Base-by-base conservation (phyloP, 2,888 invertebrate genomes). In the Clistopyga incitator region DNA sequence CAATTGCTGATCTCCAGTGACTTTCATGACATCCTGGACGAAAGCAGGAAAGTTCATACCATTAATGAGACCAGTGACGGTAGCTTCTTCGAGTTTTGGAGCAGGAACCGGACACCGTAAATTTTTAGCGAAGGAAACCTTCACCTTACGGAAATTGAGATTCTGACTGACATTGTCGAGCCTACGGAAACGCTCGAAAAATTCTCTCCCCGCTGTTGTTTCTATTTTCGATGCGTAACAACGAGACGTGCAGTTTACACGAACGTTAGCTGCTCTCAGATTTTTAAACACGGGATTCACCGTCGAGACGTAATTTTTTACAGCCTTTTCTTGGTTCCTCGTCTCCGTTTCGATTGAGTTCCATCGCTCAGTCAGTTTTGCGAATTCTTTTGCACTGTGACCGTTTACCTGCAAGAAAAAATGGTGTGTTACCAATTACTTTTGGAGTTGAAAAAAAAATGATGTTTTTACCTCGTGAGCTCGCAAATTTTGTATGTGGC, bases 41-140 rank as follows among this genome's bases (percentile, higher is more conserved):
- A 95, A 88, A 11, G 93, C 89, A 0, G 90, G 85, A 86, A 95
- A 92, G 75, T 92, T 91, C 3, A 94, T 88, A 11, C 93, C 92
- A 88, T 95, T 95, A 0, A 95, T 88, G 13, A 90, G 91, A n/a
- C 94, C 94, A 2, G 89, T 89, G 15, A 95, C 89, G 15, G 90
- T 87, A 13, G 95, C 86, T 34, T 94, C 90, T 77, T 94, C 90
- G 2, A 94, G 92, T 23, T 87, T 90, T 6, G 95, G 78, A 47
- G 84, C 88, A 15, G 89, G 87, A 18, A 86, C 50, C 1, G 92
- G 92, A 78, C 92, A 92, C 0, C 74, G 85, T 38, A 87, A 86
- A 8, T 85, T 86, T 2, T 86, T 79, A 6, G 87, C 72, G 38
- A 71, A 75, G 3, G 92, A 89, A 18, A 93, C 84, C 71, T 86